These are phyloP conservation scores for Meriones psammophilus DNA, from an alignment of 2,797 vertebrate species.

Conservation along the genomic window DNA sequence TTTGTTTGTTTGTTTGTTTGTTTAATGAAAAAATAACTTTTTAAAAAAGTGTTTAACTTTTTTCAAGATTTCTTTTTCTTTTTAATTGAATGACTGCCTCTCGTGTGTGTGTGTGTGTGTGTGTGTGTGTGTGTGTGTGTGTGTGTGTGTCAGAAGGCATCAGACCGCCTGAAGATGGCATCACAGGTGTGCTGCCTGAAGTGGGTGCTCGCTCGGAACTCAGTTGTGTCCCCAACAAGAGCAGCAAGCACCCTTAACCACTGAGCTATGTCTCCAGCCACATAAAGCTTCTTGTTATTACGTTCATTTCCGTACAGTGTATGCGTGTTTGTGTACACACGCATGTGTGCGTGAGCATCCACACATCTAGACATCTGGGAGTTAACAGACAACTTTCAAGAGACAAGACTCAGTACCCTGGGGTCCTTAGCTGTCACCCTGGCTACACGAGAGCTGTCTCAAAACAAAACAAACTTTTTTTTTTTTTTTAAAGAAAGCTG, in stretches of 20 bases:
- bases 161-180: neutral
- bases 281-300: neutral
- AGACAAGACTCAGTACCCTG: neutral
- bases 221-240: neutral
- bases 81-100: neutral
- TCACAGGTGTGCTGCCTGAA: neutral
- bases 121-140: neutral
- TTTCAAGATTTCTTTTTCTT: neutral
- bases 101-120: neutral
- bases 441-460: neutral
- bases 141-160: neutral
- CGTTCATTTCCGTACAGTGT: neutral
- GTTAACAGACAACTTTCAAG: neutral
- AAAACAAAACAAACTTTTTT: neutral
- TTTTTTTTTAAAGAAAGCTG: neutral
- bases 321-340: neutral
- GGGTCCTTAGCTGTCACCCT: neutral
- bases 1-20: too few relatives aligned
- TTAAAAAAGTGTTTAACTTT: neutral
- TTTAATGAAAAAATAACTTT: neutral
- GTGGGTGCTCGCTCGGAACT: neutral
- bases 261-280: neutral
- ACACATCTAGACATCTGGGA: neutral
- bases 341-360: neutral
- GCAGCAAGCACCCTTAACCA: neutral